Evolutionary conservation across 2,113 vertebrate species (phyloP).

Genomic region (Catharus fuscescens): DNA sequence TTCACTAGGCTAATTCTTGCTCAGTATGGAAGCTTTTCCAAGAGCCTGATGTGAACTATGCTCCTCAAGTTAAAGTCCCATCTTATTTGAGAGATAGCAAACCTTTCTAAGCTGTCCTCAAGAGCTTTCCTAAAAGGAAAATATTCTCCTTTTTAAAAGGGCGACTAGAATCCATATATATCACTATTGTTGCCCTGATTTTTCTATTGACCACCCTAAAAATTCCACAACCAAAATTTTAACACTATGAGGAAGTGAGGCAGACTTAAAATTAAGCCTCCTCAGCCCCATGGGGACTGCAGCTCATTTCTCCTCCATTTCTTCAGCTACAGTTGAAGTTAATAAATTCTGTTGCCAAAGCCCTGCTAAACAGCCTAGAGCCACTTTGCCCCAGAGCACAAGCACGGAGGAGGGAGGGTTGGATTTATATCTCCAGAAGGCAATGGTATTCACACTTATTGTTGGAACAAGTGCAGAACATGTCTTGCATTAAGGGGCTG

Average conservation of each 20-base stretch:
- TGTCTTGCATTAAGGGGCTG: neutral
- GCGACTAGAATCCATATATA: neutral
- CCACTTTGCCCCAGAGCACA: neutral
- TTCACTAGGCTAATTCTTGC: neutral
- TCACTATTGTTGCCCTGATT: neutral
- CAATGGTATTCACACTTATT: neutral
- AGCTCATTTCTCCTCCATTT: neutral
- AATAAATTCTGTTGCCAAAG: neutral
- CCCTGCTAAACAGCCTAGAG: neutral
- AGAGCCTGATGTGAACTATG: neutral
- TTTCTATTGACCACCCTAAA: neutral
- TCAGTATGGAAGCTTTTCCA: neutral
- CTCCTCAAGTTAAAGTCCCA: neutral
- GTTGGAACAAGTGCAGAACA: neutral
- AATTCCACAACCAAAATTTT: neutral
- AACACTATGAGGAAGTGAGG: neutral
- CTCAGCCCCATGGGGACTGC: rapidly evolving
- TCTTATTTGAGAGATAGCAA: neutral
- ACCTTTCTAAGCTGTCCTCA: neutral
- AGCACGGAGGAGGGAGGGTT: neutral
- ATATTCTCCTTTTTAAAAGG: neutral
- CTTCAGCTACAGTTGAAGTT: neutral
- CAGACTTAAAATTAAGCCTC: neutral
- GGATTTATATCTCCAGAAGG: neutral
- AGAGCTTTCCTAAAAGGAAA: neutral